Base-by-base conservation (phyloP, 2,113 vertebrate genomes). In the Sturnus vulgaris region DNA sequence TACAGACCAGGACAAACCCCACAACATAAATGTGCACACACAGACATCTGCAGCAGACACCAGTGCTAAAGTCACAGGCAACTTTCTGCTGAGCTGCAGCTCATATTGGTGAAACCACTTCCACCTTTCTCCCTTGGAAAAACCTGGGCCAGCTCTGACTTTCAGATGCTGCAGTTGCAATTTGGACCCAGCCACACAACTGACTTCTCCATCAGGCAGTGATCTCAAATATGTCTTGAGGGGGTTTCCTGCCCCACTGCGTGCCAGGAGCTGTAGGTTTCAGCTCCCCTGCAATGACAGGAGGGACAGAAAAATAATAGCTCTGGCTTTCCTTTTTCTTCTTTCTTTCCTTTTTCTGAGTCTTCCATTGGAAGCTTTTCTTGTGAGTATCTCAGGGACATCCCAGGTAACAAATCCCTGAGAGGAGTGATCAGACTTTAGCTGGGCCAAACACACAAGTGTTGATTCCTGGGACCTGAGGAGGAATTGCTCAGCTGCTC, bases 31-130 rank as follows among this genome's bases (percentile, higher is more conserved):
- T 39, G 76, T 40, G 16, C 24, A 55, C 50, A 73, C 22, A 14
- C 15, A 66, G 35, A 55, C 6, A n/a, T 21, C 59, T 80, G 18
- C 71, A 66, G 82, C 72, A 83, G 40, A 40, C 17, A 50, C 21
- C 71, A 25, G 1, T 24, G 44, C 16, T 66, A 12, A 81, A 68
- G 50, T 30, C 39, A 35, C 0, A 0, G 22, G 12, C 24, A 66
- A 31, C 5, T 9, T 77, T 81, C 86, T 89, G 25, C 42, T 31
- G 35, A 89, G 20, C 23, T 82, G 60, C 28, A 73, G 44, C 33
- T 20, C 13, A 4, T 24, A 10, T 3, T 46, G 25, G 20, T 46
- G 55, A 76, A 95, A 42, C 10, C 53, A 65, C 6, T 47, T 63
- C 15, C 50, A 24, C 25, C 55, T 86, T 90, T 80, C 30, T 92